Percentiles rank a stretch among this genome's conserved stretches.
These are phyloP conservation scores for Junonia oenone DNA, from an alignment of 2,888 invertebrate species.

Conservation along the genomic window DNA sequence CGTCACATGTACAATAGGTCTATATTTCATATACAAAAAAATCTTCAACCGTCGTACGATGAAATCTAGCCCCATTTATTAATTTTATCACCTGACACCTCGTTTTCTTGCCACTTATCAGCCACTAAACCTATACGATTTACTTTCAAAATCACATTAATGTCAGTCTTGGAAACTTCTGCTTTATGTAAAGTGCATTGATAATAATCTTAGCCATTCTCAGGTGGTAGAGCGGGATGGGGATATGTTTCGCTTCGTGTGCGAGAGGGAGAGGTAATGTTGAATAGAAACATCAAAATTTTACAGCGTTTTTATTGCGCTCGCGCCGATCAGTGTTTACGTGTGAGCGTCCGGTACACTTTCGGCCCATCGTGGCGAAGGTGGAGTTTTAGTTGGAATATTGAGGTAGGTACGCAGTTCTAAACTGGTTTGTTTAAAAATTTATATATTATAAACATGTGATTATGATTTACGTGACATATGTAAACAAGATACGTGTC, in stretches of 20 bases:
- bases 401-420: conserved; percentile 38
- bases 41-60: conserved; percentile 21
- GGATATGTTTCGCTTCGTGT: conserved; percentile 27
- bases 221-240: conserved; percentile 45
- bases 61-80: conserved; percentile 53
- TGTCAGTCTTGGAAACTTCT: conserved; percentile 72
- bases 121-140: conserved; percentile 70
- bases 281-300: conserved; percentile 79
- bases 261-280: conserved; percentile 42
- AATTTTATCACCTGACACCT: conserved; percentile 75
- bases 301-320: conserved; percentile 78
- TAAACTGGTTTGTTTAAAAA: background rate
- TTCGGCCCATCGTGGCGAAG: conserved; percentile 36
- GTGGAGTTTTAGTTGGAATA: conserved; percentile 37
- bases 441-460: background rate
- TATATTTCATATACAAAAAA: conserved; percentile 15
- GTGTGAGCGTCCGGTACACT: conserved; percentile 61
- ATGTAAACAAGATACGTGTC: background rate
- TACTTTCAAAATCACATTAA: conserved; percentile 75
- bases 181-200: conserved; percentile 79
- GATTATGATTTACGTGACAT: conserved; percentile 1
- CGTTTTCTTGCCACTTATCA: conserved; percentile 61
- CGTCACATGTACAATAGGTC: background rate
- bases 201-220: conserved; percentile 74
- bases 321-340: conserved; percentile 66